A percentile compares a stretch with the other conserved stretches of the same genome.
Conservation (phyloP, 1,140 invertebrate genomes). For the Melipona quadrifasciata region DNA sequence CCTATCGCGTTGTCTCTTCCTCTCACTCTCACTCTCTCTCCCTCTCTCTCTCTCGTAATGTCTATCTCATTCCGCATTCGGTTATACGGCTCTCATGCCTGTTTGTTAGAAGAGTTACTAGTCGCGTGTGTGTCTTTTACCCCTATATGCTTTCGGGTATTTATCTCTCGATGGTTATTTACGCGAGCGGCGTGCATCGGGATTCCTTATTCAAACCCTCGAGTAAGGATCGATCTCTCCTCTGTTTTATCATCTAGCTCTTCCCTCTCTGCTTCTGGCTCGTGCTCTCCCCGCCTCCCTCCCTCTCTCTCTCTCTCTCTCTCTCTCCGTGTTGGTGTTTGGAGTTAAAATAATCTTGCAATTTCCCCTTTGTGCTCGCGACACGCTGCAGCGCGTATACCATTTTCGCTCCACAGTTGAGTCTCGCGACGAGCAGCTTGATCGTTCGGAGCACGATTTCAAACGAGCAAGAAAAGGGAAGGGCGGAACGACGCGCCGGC, state of each 20-base stretch:
- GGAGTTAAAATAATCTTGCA: background rate
- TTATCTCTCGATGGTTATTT: constrained; percentile 33
- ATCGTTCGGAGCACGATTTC: background rate
- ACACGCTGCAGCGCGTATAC: background rate
- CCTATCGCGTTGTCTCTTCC: background rate
- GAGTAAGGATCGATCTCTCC: background rate
- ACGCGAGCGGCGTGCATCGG: background rate
- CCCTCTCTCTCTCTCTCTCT: background rate
- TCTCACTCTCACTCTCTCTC: too few species aligned
- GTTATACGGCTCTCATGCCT: background rate
- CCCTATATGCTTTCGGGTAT: constrained; percentile 29
- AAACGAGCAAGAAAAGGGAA: background rate
- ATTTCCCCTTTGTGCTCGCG: background rate
- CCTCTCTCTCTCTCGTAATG: too few species aligned
- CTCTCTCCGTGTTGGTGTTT: background rate
- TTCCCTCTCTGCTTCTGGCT: background rate
- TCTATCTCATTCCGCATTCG: background rate
- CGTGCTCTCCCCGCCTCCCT: background rate
- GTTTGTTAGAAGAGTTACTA: constrained; percentile 22
- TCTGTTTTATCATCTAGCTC: background rate
- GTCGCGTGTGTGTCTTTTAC: constrained; percentile 27
- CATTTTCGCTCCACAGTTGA: background rate
- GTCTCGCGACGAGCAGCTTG: background rate
- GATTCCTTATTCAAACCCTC: constrained; percentile 33
- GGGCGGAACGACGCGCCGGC: background rate